These are phyloP conservation scores for Thymallus thymallus DNA, from an alignment of 2,113 vertebrate genomes.

Conservation along the genomic window DNA sequence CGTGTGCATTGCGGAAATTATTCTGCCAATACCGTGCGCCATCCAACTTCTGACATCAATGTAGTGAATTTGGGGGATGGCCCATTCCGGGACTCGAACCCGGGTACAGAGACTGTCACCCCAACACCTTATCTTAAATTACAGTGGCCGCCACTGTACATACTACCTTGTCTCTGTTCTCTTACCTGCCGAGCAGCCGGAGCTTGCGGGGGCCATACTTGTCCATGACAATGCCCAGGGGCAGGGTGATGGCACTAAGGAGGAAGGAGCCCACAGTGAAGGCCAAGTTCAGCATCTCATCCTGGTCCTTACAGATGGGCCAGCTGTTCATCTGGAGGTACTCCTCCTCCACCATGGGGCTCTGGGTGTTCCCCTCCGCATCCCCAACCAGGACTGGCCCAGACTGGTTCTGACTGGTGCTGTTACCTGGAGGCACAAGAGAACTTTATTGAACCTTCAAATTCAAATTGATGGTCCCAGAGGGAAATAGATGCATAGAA, in stretches of 20 bases:
- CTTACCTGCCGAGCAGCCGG: slow-evolving; percentile 91
- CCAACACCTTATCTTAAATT: too few relatives aligned
- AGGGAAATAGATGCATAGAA: too few relatives aligned
- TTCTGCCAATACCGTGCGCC: too few relatives aligned
- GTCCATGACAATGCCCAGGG: slow-evolving; percentile 97
- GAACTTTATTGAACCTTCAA: too few relatives aligned
- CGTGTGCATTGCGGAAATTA: too few relatives aligned
- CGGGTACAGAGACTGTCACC: too few relatives aligned
- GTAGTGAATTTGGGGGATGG: too few relatives aligned
- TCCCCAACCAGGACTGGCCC: neutral
- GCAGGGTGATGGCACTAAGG: slow-evolving; percentile 93
- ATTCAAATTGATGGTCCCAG: too few relatives aligned
- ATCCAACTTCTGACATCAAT: too few relatives aligned
- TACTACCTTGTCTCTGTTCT: neutral
- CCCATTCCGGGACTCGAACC: too few relatives aligned
- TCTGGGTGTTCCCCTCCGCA: neutral
- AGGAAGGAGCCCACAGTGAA: slow-evolving; percentile 97
- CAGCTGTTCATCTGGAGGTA: slow-evolving; percentile 80
- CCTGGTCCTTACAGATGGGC: slow-evolving; percentile 92
- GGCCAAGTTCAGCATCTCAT: slow-evolving; percentile 95
- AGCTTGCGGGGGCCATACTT: slow-evolving; percentile 95
- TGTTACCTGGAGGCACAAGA: slow-evolving; percentile 51
- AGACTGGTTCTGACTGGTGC: slow-evolving; percentile 54
- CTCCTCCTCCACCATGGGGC: slow-evolving; percentile 55
- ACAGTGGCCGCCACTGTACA: neutral